Base-by-base conservation (phyloP, 37 sponge, comb jelly and placozoan species). In the Halisarca cf. caerulea region DNA sequence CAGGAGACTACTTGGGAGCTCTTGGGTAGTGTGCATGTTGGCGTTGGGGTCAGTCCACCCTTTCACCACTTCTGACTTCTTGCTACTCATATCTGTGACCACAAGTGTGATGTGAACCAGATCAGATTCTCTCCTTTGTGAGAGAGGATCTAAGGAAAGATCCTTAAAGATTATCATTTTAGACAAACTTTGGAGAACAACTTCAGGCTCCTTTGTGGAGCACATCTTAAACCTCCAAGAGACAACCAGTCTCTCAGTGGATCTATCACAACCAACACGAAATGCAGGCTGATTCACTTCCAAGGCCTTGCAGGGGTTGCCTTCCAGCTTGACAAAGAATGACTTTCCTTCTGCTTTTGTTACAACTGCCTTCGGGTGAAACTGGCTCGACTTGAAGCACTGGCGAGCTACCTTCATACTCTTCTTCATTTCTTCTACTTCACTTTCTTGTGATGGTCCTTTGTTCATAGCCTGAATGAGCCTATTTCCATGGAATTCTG, bases 401-500 rank as follows among this genome's bases (percentile, higher is more conserved):
- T 68, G 2, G 32, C 17, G 35, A 17, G 69, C 69, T 34, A 68
- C 17, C n/a, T n/a, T 28, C 69, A 68, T 7, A 1, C 35, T 68
- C 1, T 34, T 28, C 51, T 47, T 47, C 69, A 68, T 68, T 18
- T 68, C 69, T 28, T 68, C 69, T 4, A 34, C 69, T 68, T 5
- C 69, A 21, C 44, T 2, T 14, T 2, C 24, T 11, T 74, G 14
- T 2, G 7, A n/a, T 3, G 24, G 77, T 21, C 25, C 45, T 24
- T 74, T 42, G 25, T 24, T 17, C 42, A 74, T 39, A 6, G 77
- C 77, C 8, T 18, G 8, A 40, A 86, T 59, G 9, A 90, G 59
- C 5, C 86, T 39, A 17, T 86, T 59, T 28, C 79, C 86, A 86
- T 82, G 59, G 64, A 83, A 90, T 2, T 72, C n/a, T 8, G 78